Base-by-base conservation (phyloP, 2,888 invertebrate genomes). In the Tenthredo mesomela region DNA sequence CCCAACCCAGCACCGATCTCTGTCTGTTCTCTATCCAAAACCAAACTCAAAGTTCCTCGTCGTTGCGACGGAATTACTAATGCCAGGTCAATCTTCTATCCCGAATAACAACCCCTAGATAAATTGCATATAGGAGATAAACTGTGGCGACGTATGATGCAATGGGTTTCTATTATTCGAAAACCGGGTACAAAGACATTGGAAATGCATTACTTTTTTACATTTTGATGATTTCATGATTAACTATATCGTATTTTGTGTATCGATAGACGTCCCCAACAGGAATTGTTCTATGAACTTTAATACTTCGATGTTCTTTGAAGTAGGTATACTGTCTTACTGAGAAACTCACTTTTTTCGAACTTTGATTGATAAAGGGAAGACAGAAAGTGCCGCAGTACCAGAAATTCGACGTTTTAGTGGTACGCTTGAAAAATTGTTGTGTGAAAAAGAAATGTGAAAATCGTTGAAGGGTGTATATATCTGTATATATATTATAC, bases 51-150 rank as follows among this genome's bases (percentile, higher is more conserved):
- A 82, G 70, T 70, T 15, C 43, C 43, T 82, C 21, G 15, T 25
- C 70, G 82, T 82, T 15, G 18, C 82, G 29, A 67, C 82, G n/a
- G 82, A 82, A 82, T 82, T 47, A n/a, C 58, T 80, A 80, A 80
- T 80, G 21, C 80, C 80, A n/a, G 50, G 77, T 50, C 50, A 54
- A 47, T 47, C 50, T 61, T 61, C 61, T 25, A 25, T 25, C 12
- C 25, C 25, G 21, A 61, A 21, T 61, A 61, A 61, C 61, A 61
- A 61, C 9, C 61, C 61, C 61, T 25, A 0, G 54, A 54, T n/a
- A n/a, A 54, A 54, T 54, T 54, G 54, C 54, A 54, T 54, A 54
- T 54, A 54, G 18, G 54, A n/a, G n/a, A 54, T n/a, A n/a, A n/a
- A n/a, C n/a, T n/a, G 54, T n/a, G n/a, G n/a, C 0, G n/a, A n/a